phyloP scores from a whole-genome alignment of 2,888 invertebrate species.

The Embidobia sp. region DNA sequence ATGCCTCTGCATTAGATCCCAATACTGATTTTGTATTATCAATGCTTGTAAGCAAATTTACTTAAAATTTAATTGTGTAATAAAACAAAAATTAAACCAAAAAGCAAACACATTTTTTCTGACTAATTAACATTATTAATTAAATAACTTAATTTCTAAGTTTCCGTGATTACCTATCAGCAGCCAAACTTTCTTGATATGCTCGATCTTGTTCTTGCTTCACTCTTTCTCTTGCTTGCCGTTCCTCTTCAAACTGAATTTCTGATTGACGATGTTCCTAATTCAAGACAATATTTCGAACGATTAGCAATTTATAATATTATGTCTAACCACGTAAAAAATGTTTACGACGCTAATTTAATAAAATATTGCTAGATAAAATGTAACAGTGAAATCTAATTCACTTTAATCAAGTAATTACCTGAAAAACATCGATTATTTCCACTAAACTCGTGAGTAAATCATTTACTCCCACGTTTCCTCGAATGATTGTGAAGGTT shows the following conservation, averaged over 20 bases:
- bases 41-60: no score
- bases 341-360: slow-evolving; percentile 1
- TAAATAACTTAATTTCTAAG: no score
- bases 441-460: slow-evolving; percentile 93
- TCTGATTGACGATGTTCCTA: slow-evolving; percentile 88
- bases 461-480: slow-evolving; percentile 95
- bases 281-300: no score
- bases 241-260: slow-evolving; percentile 92
- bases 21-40: no score
- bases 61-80: no score
- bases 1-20: no score
- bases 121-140: no score
- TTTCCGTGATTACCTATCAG: slow-evolving; percentile 88
- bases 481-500: slow-evolving; percentile 94
- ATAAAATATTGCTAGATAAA: not conserved
- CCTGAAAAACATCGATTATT: slow-evolving; percentile 90
- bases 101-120: no score
- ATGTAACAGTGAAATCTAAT: not conserved
- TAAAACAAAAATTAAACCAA: no score
- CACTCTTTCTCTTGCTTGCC: slow-evolving; percentile 93
- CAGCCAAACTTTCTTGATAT: slow-evolving; percentile 93
- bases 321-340: no score
- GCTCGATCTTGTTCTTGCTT: slow-evolving; percentile 97
- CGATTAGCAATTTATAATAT: no score
- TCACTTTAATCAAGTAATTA: slow-evolving; percentile 35